Evolutionary conservation across 2,888 invertebrate species (phyloP), one percentile per base, ranked within the genome.

Genomic region (Odontocolon sp.): DNA sequence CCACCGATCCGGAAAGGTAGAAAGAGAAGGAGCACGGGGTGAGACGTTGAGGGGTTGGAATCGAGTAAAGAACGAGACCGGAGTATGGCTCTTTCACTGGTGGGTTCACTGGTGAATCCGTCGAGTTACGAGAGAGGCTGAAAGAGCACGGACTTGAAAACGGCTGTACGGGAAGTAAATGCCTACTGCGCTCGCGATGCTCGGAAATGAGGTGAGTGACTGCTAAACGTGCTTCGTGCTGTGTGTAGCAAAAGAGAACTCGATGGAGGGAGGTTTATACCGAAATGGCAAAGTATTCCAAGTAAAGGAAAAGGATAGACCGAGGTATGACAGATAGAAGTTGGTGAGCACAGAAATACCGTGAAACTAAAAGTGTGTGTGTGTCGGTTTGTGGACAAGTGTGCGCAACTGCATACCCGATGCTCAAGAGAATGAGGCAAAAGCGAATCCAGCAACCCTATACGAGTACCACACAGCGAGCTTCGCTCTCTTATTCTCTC

Each of bases 191-290:
- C 69, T 64, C 33, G 61, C 54, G 61, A 67, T 67, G 59, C 61
- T 67, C 42, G 71, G 76, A 71, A 71, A 76, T 71, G 76, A 67
- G 76, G 70, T 76, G 70, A 76, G 76, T 71, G 76, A 71, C 76
- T 76, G 76, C 67, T 61, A 67, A 76, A 76, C 76, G 71, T 71
- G 76, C 76, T 76, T 76, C 61, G 69, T 52, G 64, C 42, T 50
- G 66, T 50, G 47, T 31, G 50, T n/a, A n/a, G 40, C 61, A 56
- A 66, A 69, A 61, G 71, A 69, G 68, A 54, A 54, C 66, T 28
- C 31, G 11, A 57, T 28, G 33, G 42, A n/a, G 16, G 42, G 52
- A 52, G 26, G 56, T 31, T 33, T 26, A 31, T 38, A 66, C n/a
- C n/a, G 70, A 45, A 52, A 61, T 47, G 33, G 38, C 31, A 42